Evolutionary conservation across 2,113 vertebrate species (phyloP), one percentile per base, ranked within the genome.

Genomic region (Uria aalge): DNA sequence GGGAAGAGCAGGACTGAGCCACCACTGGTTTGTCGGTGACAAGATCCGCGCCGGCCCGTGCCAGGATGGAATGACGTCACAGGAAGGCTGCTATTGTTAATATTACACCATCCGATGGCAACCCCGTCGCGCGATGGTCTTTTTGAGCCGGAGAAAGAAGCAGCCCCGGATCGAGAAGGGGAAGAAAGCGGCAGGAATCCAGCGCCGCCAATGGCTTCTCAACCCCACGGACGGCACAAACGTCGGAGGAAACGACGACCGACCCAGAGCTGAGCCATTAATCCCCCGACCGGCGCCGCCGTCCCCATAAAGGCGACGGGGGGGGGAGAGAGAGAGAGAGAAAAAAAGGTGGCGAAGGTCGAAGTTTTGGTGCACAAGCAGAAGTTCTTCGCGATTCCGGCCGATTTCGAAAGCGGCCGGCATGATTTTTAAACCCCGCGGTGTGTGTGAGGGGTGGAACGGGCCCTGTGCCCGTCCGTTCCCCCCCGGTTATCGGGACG

Each of bases 231-330:
- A 7, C 2, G 4, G 56, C 15, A 24, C 12, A 11, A 48, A 30
- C 2, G 3, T 18, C 30, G 3, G 8, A 52, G 20, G 47, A 41
- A 24, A 7, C 2, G 3, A 10, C 15, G 21, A 5, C 8, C n/a
- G 6, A n/a, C 41, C 16, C 26, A 2, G 26, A 19, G 21, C 27
- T 1, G 43, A 57, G 55, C 56, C 56, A 0, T 30, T 20, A 26
- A n/a, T 5, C 6, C 11, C 50, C 6, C 9, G 2, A 6, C 34
- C 6, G 17, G 45, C 6, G 30, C n/a, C 8, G 3, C 68, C 40
- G 4, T 48, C 50, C 29, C 53, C 52, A 0, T 3, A 7, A 32
- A 3, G 8, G 30, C 36, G 2, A 14, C 1, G 6, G 26, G 19
- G 53, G 17, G 15, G 30, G 20, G 57, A 8, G 41, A 16, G 17